phyloP scores from a whole-genome alignment of 2,113 vertebrate species.

The Nycticryphes semicollaris region DNA sequence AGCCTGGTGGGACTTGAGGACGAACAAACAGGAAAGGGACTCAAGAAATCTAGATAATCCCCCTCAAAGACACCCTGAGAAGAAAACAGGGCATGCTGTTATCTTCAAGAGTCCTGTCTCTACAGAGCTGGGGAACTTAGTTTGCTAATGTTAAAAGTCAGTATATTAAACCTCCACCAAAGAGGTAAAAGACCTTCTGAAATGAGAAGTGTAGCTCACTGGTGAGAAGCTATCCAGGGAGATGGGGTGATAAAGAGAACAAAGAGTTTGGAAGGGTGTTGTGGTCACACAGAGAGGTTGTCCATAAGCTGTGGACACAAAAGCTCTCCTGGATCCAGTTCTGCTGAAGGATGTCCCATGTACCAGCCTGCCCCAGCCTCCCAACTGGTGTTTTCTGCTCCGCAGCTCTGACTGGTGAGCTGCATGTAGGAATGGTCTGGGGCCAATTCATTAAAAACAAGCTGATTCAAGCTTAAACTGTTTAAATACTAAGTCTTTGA shows the following conservation, averaged over 20 bases:
- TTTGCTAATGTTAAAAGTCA: not conserved
- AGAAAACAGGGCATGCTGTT: not conserved
- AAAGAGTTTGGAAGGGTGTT: not conserved
- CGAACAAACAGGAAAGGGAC: not conserved
- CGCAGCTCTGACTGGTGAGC: not conserved
- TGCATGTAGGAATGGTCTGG: not conserved
- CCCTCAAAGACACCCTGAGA: not conserved
- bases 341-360: not conserved
- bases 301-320: not conserved
- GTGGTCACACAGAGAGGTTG: not conserved
- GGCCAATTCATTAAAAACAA: not conserved
- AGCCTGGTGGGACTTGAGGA: not conserved
- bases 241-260: not conserved
- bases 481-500: slow-evolving; percentile 23
- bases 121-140: not conserved
- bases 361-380: not conserved
- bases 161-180: not conserved
- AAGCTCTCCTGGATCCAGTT: not conserved
- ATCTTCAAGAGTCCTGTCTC: not conserved
- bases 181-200: not conserved
- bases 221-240: not conserved
- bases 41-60: not conserved
- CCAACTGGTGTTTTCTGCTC: not conserved
- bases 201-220: not conserved
- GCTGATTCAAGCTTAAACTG: not conserved